Base-by-base conservation (phyloP, 2,797 vertebrate species). In the Etheostoma nigrum region DNA sequence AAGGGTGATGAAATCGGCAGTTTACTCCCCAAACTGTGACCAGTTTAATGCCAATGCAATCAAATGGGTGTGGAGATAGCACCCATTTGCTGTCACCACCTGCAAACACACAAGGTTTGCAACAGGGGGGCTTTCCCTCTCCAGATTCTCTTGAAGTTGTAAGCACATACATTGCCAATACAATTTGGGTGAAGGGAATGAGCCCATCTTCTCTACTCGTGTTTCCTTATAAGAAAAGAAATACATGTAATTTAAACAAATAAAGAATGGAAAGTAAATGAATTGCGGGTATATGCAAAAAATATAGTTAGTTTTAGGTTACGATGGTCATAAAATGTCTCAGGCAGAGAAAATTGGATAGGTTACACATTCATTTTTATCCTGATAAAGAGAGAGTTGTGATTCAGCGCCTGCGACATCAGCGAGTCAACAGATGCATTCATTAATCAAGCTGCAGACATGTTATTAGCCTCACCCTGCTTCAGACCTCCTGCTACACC, bases 1-100 rank as follows among this genome's bases (percentile, higher is more conserved):
- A 60, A 8, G 15, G 72, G 44, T 87, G 84, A 91, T 85, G 87
- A 82, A 91, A 91, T 77, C 57, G 23, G 30, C 60, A 42, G 62
- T 63, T 78, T 66, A 48, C 52, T 67, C 33, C 52, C 15, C 48
- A 66, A 23, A 27, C 5, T 6, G 55, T 11, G 77, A 74, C 51
- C 16, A 19, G 30, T 71, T 80, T 54, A 73, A 83, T 85, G 79
- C 79, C 83, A 86, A 84, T 71, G 66, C 55, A 76, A 68, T 75
- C 12, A 66, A 70, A 76, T 57, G 66, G 69, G 51, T 27, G 61
- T 33, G 72, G 67, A 81, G 47, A 30, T 30, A 62, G n/a, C 18
- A 45, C 0, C 55, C 33, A 8, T 59, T 79, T 67, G 44, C 69
- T 55, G 48, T 61, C 62, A 40, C 13, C 58, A 47, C 44, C 67